Conservation (phyloP, 2,888 invertebrate genomes). For the Chromoteleia sp. region DNA sequence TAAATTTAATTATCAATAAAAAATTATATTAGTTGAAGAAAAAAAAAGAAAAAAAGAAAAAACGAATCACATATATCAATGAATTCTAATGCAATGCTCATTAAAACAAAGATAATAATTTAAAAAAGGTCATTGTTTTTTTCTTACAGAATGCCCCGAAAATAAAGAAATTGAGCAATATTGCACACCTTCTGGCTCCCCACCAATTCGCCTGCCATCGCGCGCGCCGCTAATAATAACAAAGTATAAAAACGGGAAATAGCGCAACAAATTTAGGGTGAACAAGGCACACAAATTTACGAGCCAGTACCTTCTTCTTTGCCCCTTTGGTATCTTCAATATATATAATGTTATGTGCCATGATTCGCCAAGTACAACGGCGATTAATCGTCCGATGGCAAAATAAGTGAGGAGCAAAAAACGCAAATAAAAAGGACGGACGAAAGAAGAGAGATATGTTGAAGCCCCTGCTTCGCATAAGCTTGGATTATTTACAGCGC, state of each 20-base stretch:
- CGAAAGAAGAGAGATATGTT: conserved; percentile 27
- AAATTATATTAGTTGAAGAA: too few relatives aligned
- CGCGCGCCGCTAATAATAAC: conserved; percentile 15
- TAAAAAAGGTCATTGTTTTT: too few relatives aligned
- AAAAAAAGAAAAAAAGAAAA: too few relatives aligned
- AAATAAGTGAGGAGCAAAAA: conserved; percentile 63
- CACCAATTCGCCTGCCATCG: background rate
- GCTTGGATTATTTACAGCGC: conserved; percentile 67
- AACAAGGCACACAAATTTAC: conserved; percentile 58
- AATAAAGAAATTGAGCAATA: background rate
- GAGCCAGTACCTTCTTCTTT: conserved; percentile 41
- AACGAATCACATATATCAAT: too few relatives aligned
- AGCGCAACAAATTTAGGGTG: conserved; percentile 58
- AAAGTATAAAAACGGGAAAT: conserved; percentile 22
- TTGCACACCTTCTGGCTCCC: background rate
- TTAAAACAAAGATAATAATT: too few relatives aligned
- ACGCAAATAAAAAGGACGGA: conserved; percentile 47
- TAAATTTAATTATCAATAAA: too few relatives aligned
- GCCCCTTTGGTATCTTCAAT: conserved; percentile 34
- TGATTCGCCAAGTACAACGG: conserved; percentile 66
- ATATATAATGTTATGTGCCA: conserved; percentile 65
- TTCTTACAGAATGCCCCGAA: background rate
- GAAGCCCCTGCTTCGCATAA: conserved; percentile 59
- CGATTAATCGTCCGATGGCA: conserved; percentile 68
- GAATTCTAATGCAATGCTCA: too few relatives aligned